These are phyloP conservation scores for Polymixis flavicincta DNA, from an alignment of 2,888 invertebrate species.

Conservation along the genomic window DNA sequence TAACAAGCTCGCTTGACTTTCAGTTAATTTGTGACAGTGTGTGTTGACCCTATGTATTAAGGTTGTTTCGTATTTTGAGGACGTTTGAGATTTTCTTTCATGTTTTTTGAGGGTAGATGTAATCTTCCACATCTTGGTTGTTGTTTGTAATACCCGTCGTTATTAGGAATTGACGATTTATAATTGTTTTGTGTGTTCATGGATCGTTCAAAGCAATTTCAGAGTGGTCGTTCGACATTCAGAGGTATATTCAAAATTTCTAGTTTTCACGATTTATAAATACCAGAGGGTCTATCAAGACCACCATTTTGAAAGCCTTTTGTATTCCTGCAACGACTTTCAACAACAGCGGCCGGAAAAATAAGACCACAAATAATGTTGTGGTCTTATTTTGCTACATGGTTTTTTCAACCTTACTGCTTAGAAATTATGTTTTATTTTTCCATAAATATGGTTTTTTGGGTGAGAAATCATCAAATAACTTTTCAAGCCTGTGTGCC, in stretches of 20 bases:
- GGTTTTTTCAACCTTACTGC: too few relatives aligned
- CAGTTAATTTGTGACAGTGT: conserved; percentile 60
- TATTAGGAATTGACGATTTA: not conserved
- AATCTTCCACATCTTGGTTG: not conserved
- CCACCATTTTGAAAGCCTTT: not conserved
- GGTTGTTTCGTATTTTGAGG: conserved; percentile 25
- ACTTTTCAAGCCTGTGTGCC: too few relatives aligned
- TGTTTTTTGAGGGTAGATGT: conserved; percentile 8
- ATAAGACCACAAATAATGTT: too few relatives aligned
- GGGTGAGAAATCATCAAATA: too few relatives aligned
- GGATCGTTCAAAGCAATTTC: not conserved
- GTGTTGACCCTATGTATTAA: conserved; percentile 48
- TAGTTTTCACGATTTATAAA: not conserved
- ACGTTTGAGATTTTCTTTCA: conserved; percentile 23
- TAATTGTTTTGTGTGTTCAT: too few relatives aligned
- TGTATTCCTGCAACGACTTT: not conserved
- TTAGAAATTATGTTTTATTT: too few relatives aligned
- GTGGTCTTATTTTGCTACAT: too few relatives aligned
- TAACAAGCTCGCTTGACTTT: conserved; percentile 63
- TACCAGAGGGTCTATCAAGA: not conserved
- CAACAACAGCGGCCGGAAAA: not conserved
- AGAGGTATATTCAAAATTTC: not conserved
- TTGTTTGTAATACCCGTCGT: not conserved
- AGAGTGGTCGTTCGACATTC: not conserved
- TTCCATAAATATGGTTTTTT: too few relatives aligned